These are phyloP conservation scores for Pleuronectes platessa DNA, from an alignment of 2,113 vertebrate genomes.

Conservation along the genomic window DNA sequence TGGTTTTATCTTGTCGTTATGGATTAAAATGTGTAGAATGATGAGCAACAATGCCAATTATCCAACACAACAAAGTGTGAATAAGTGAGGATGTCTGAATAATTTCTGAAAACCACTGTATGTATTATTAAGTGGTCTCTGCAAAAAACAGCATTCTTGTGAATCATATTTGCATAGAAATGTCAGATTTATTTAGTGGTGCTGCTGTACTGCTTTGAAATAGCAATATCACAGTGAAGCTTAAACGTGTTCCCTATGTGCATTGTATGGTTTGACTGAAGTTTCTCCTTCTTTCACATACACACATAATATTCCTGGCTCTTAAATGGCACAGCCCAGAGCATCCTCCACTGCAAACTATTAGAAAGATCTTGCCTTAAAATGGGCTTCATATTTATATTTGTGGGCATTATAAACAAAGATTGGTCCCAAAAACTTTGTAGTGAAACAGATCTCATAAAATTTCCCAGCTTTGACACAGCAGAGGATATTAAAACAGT, in stretches of 20 bases:
- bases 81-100: too few species aligned
- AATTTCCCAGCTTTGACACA: slow-evolving; percentile 18
- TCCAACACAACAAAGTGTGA: neutral
- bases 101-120: too few species aligned
- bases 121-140: neutral
- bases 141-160: neutral
- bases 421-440: slow-evolving; percentile 6
- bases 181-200: slow-evolving; percentile 3
- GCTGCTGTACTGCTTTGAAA: neutral
- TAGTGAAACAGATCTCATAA: slow-evolving; percentile 32
- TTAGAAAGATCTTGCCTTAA: slow-evolving; percentile 15
- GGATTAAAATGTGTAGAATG: too few species aligned
- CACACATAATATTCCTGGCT: neutral
- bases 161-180: neutral
- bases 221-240: slow-evolving; percentile 2
- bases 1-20: too few species aligned
- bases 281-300: slow-evolving; percentile 1
- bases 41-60: neutral
- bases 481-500: slow-evolving; percentile 54
- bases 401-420: slow-evolving; percentile 22
- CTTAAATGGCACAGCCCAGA: slow-evolving; percentile 14
- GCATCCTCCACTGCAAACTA: slow-evolving; percentile 25
- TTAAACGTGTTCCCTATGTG: slow-evolving; percentile 9
- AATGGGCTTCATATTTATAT: slow-evolving; percentile 45
- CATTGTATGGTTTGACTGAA: slow-evolving; percentile 5